Evolutionary conservation across 2,888 invertebrate species (phyloP), one percentile per base, ranked within the genome.

Genomic region (Heteromurus nitidus): DNA sequence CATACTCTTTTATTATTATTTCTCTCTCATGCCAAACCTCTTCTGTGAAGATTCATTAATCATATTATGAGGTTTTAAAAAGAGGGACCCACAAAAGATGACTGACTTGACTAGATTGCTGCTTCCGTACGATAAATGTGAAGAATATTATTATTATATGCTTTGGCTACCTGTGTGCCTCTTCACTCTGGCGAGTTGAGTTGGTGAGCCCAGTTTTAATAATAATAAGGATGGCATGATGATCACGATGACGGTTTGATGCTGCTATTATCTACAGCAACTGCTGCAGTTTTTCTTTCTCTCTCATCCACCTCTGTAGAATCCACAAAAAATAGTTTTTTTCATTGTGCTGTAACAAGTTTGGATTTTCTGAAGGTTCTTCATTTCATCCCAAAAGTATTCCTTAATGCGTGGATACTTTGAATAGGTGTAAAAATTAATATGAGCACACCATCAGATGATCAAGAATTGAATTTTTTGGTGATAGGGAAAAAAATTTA

Each of bases 41-140:
- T 79, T 82, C 62, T 69, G 69, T 69, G 79, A 79, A 79, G 74
- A 79, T 79, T 79, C 82, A 69, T 79, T 79, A 76, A 82, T 74
- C 82, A 82, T 80, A 80, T 80, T 80, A 80, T 58, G 70, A 79
- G 70, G 31, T 30, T 79, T 64, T 53, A 69, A 77, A 79, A 80
- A 80, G 72, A 80, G 58, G 67, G 64, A 72, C 58, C 58, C 72
- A 20, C 65, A 65, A 50, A 65, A 72, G 67, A 65, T 72, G 79
- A 79, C 72, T 64, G 79, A 70, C 79, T 72, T 80, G 80, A 80
- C 67, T 80, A 58, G 72, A 80, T 72, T 80, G 72, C 47, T 80
- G 80, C 80, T 80, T 80, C 80, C 80, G 80, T 80, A 67, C 58
- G 20, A 64, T n/a, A n/a, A n/a, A n/a, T n/a, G n/a, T n/a, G n/a